A percentile compares a stretch with the other conserved stretches of the same genome.
phyloP scores from a whole-genome alignment of 2,113 vertebrate genomes.

The Nesoenas mayeri region DNA sequence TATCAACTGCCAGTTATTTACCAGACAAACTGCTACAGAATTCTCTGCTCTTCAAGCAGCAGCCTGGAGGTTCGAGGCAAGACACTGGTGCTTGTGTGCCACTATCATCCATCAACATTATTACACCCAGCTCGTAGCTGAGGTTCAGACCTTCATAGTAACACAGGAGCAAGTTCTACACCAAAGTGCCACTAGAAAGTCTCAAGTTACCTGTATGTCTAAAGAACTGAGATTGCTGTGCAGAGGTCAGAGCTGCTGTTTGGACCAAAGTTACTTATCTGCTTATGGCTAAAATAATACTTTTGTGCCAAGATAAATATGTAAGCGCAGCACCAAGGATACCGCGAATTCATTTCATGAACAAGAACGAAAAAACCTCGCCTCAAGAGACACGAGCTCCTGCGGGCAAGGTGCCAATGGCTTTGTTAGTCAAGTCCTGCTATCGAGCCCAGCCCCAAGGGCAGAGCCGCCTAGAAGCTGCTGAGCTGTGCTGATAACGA shows the following conservation, averaged over 20 bases:
- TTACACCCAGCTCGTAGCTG: neutral
- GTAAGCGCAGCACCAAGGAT: neutral
- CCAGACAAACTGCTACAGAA: neutral
- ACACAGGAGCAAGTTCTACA: neutral
- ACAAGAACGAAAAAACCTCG: neutral
- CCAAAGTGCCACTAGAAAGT: fast-evolving
- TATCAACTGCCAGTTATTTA: neutral
- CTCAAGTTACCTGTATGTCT: neutral
- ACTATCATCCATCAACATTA: fast-evolving
- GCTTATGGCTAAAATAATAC: neutral
- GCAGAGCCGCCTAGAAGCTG: neutral
- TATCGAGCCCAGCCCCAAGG: conserved; percentile 28
- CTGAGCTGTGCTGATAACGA: conserved; percentile 33
- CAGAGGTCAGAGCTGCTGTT: neutral
- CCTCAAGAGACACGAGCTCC: neutral
- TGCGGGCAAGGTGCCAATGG: neutral
- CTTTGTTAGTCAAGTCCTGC: neutral
- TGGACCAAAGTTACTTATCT: neutral
- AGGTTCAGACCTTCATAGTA: neutral
- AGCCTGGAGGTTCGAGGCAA: neutral
- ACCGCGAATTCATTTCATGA: neutral
- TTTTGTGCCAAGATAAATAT: fast-evolving
- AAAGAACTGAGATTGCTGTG: neutral
- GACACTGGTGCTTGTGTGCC: neutral
- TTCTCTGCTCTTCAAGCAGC: neutral